Evolutionary conservation across 2,113 vertebrate species (phyloP), one percentile per base, ranked within the genome.

Genomic region (Sterna hirundo): DNA sequence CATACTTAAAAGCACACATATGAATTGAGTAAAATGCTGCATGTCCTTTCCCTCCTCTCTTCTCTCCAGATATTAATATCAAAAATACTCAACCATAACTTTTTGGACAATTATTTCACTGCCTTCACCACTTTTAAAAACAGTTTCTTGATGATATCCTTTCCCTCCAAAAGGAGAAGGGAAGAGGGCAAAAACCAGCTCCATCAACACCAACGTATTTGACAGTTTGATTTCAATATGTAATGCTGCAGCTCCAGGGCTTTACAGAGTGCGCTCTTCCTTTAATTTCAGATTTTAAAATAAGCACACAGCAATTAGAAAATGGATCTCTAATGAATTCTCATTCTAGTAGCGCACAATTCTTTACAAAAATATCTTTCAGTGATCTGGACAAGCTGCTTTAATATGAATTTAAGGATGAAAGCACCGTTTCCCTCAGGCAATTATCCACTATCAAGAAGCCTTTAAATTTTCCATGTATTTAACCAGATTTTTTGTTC

Each of bases 331-430:
- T 58, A 94, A 51, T 47, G 47, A 68, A 74, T 62, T 79, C 62
- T 12, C 54, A 83, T 36, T 74, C 47, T 15, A 55, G 38, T 2
- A 75, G 26, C 10, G 13, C 26, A 78, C 18, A 70, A 11, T 22
- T 74, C 78, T 65, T 80, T 4, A 65, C 19, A 25, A 78, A 84
- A 77, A 22, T 25, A 54, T 58, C 47, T 88, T 62, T 23, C 42
- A 70, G 42, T 76, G 54, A 92, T 92, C 46, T 81, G 17, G 44
- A 83, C 44, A 91, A 25, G 49, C 26, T 42, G 65, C 23, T 86
- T 94, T 91, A 78, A 81, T 52, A 84, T 11, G 66, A 90, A 86
- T 68, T 60, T 81, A 58, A 92, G 42, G 54, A 92, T 29, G 26
- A 92, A 88, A 93, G 40, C 40, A 83, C 26, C 40, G 54, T 6